Percentiles rank a stretch among this genome's conserved stretches.
Conservation (phyloP, 1,140 invertebrate genomes). For the Macrocentrus cingulum region DNA sequence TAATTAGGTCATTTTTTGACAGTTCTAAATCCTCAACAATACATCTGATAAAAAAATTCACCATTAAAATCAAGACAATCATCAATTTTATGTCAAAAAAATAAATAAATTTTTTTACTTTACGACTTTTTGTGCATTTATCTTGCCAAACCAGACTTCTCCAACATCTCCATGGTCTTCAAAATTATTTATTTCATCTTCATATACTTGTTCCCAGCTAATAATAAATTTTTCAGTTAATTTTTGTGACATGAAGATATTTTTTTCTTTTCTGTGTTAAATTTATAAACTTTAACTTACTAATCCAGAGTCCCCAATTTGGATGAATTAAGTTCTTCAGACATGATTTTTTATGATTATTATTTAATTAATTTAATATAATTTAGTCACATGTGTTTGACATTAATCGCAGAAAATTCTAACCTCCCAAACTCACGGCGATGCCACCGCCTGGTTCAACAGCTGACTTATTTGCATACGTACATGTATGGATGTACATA, state of each 20-base stretch:
- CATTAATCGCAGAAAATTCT: no score
- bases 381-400: not conserved
- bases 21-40: conserved; percentile 40
- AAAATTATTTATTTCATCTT: conserved; percentile 80
- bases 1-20: conserved; percentile 55
- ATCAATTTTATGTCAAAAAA: no score
- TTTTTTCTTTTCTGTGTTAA: not conserved
- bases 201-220: conserved; percentile 84
- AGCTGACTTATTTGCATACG: no score
- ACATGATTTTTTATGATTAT: conserved; percentile 20
- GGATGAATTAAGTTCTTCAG: conserved; percentile 68
- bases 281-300: no score
- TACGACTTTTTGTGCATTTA: conserved; percentile 73
- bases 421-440: no score
- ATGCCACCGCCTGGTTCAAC: no score
- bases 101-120: conserved; percentile 38
- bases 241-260: not conserved
- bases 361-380: not conserved
- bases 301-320: conserved; percentile 79
- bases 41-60: conserved; percentile 37
- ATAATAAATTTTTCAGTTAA: conserved; percentile 33
- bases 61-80: not conserved
- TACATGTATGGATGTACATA: no score
- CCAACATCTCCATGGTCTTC: conserved; percentile 82
- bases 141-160: conserved; percentile 92